phyloP scores from a whole-genome alignment of 2,797 vertebrate species.

The Rachycentron canadum region DNA sequence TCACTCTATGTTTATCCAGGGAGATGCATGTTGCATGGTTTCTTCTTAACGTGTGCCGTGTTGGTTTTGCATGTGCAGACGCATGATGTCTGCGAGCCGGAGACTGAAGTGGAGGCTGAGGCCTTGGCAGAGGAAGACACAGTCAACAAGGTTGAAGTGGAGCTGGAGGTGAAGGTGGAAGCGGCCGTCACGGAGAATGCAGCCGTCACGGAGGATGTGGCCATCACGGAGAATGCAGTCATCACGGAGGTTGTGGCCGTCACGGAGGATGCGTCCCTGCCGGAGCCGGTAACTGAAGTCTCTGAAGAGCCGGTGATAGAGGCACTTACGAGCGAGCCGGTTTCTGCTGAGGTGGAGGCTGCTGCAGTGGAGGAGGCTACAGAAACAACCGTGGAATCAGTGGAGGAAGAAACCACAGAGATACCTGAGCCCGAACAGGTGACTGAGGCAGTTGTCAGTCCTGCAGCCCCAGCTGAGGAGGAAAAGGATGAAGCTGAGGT shows the following conservation, averaged over 20 bases:
- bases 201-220: too few species aligned
- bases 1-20: background rate
- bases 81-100: conserved; percentile 45
- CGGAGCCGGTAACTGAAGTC: background rate
- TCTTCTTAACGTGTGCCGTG: conserved; percentile 42
- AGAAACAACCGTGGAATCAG: conserved; percentile 32
- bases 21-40: conserved; percentile 43
- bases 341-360: conserved; percentile 27
- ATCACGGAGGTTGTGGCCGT: too few species aligned
- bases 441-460: conserved; percentile 1
- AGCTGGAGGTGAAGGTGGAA: conserved; percentile 6
- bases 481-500: conserved; percentile 38
- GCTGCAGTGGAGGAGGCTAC: background rate
- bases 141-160: background rate
- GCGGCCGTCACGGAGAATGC: conserved; percentile 7
- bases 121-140: conserved; percentile 11
- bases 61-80: conserved; percentile 65
- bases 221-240: too few species aligned
- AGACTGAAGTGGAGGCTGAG: conserved; percentile 32
- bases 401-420: conserved; percentile 12
- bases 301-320: conserved; percentile 27
- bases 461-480: conserved; percentile 19
- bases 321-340: background rate
- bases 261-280: too few species aligned
- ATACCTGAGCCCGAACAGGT: conserved; percentile 25